Conservation (phyloP, 2,797 vertebrate species). For the Tachyglossus aculeatus region DNA sequence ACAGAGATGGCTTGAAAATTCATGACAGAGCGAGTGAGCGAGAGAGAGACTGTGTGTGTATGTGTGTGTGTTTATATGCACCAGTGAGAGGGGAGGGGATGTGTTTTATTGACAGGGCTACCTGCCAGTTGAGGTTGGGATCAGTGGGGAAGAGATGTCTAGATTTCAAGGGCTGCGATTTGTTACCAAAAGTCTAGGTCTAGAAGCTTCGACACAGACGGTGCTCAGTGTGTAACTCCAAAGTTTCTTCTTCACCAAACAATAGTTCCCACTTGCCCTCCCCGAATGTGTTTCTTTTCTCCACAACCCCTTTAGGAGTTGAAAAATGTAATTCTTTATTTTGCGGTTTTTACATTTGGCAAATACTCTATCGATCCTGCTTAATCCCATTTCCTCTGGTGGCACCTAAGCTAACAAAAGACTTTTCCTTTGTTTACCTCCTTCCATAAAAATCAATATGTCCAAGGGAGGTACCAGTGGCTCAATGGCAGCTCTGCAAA, state of each 20-base stretch:
- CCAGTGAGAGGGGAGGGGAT: not conserved
- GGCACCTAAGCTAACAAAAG: too few species aligned
- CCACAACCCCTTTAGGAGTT: too few species aligned
- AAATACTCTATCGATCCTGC: not conserved
- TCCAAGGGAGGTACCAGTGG: not conserved
- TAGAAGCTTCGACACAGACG: not conserved
- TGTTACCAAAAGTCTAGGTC: not conserved
- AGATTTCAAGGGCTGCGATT: too few species aligned
- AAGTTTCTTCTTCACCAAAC: too few species aligned
- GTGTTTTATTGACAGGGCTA: slow-evolving; percentile 10
- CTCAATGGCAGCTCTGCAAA: not conserved
- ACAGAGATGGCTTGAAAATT: slow-evolving; percentile 42
- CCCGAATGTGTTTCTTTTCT: too few species aligned
- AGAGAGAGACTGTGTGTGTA: not conserved
- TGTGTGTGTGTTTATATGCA: not conserved
- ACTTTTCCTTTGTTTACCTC: too few species aligned
- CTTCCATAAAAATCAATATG: not conserved
- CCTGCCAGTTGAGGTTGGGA: not conserved
- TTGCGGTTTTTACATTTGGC: not conserved
- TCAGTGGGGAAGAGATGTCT: not conserved
- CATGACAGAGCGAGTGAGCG: not conserved
- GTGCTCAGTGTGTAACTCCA: too few species aligned
- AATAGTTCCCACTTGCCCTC: too few species aligned
- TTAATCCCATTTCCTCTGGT: too few species aligned
- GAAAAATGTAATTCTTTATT: not conserved